phyloP scores from a whole-genome alignment of 2,113 vertebrate genomes.

The Aramus guarauna region DNA sequence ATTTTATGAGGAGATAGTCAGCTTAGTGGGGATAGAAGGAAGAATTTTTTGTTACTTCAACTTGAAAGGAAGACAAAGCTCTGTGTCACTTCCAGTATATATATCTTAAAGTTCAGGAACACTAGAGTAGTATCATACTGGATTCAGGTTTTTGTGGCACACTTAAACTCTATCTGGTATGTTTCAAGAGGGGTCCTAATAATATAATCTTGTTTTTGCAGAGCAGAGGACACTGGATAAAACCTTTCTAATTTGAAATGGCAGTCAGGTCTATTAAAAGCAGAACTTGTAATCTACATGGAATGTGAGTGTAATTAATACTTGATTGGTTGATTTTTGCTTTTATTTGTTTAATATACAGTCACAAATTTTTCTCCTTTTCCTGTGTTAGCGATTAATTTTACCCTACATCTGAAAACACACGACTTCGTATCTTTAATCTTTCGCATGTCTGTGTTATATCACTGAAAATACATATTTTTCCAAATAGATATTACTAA shows the following conservation, averaged over 20 bases:
- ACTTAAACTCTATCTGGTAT: neutral
- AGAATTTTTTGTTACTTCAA: slow-evolving; percentile 12
- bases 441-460: slow-evolving; percentile 10
- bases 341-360: neutral
- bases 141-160: slow-evolving; percentile 8
- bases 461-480: neutral
- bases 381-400: neutral
- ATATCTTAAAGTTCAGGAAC: neutral
- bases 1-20: neutral
- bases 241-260: slow-evolving; percentile 32
- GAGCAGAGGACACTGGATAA: neutral
- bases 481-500: slow-evolving; percentile 33
- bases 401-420: neutral
- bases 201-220: neutral
- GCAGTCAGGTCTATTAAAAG: slow-evolving; percentile 14
- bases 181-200: neutral
- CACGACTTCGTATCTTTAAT: neutral
- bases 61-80: slow-evolving; percentile 11
- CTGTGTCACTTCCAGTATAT: neutral
- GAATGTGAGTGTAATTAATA: slow-evolving; percentile 49
- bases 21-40: neutral
- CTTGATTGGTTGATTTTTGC: neutral
- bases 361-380: neutral
- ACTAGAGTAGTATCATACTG: neutral
- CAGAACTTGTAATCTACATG: neutral